Evolutionary conservation across 2,888 invertebrate genomes (phyloP), one percentile per base, ranked within the genome.

Genomic region (Drosophila buzzatii): DNA sequence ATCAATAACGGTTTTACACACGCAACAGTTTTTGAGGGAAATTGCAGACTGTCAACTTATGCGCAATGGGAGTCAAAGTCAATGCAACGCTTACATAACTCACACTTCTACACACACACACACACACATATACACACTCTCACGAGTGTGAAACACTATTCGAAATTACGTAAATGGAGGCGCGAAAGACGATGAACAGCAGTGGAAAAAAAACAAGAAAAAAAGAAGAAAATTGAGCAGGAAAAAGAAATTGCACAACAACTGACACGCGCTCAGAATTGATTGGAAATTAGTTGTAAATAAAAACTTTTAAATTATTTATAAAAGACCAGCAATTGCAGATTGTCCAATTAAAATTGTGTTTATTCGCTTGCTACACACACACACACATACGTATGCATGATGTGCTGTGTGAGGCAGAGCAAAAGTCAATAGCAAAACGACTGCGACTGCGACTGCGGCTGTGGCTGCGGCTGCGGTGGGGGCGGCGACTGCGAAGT

Each of bases 21-120:
- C 27, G 41, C 51, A 37, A 69, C 35, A 7, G 18, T 18, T 33
- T 45, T 8, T 27, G 27, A 42, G 39, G 14, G 41, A 71, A 83
- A 83, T 68, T 78, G 72, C 74, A 76, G 68, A 65, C 64, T 85
- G 83, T 83, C 70, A 70, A 82, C 72, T 69, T 77, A 77, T 73
- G 65, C 53, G 63, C 57, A 65, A 42, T 83, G 63, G 61, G 66
- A 78, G 71, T 81, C 81, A 84, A 85, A 89, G 89, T 84, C 84
- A 87, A 84, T 83, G 89, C 71, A 79, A 84, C 61, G 76, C 82
- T 87, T 87, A 87, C 68, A 81, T 85, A 89, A 87, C 44, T 57
- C 37, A 31, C 39, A 41, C 10, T 16, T 16, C 23, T 27, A 27
- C 18, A 42, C 41, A 39, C 53, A n/a, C 12, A 27, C n/a, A 14